These are phyloP conservation scores for Drosophila pseudoobscura DNA, from an alignment of 1,140 invertebrate species.

Conservation along the genomic window DNA sequence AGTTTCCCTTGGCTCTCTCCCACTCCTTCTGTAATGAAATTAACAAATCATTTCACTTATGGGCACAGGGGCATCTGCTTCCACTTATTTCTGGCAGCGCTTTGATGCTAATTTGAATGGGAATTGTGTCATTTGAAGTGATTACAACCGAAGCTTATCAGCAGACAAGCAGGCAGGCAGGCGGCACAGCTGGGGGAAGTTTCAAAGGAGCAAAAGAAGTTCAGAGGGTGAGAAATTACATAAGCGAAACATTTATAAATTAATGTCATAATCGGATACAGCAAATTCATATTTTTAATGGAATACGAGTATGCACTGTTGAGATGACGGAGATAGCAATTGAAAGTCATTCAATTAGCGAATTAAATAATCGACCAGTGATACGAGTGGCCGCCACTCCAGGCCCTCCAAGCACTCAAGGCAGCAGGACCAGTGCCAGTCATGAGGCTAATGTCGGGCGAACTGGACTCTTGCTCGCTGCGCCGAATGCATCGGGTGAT, in stretches of 20 bases:
- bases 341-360: constrained; percentile 26
- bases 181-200: constrained; percentile 15
- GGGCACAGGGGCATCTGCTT: constrained; percentile 43
- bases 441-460: constrained; percentile 33
- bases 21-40: constrained; percentile 57
- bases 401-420: neutral
- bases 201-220: neutral
- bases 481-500: constrained; percentile 33
- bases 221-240: constrained; percentile 14
- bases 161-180: constrained; percentile 19
- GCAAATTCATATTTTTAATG: no score
- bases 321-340: neutral
- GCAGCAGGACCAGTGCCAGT: constrained; percentile 12
- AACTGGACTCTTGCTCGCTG: constrained; percentile 46
- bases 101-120: constrained; percentile 80
- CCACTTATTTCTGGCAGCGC: constrained; percentile 55
- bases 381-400: neutral
- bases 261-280: no score
- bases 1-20: no score
- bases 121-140: constrained; percentile 71
- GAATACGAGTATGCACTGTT: no score
- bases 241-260: constrained; percentile 1
- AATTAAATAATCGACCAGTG: constrained; percentile 7
- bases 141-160: constrained; percentile 69
- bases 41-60: constrained; percentile 73